Evolutionary conservation across 2,113 vertebrate species (phyloP).

Genomic region (Fukomys damarensis): DNA sequence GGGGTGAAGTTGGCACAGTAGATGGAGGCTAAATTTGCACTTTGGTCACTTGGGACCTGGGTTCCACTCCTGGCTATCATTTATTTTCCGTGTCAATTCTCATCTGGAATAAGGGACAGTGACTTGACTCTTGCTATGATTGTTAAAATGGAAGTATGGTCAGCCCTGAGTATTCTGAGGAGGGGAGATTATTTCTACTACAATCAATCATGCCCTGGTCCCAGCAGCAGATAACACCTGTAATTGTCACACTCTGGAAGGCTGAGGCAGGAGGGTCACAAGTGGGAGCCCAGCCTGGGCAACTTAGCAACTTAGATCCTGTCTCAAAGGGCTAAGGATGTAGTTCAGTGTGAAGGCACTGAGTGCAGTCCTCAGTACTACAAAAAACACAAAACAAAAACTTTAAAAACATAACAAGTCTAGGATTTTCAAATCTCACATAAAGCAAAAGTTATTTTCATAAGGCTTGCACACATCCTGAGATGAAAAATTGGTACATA

Average conservation of each 20-base stretch:
- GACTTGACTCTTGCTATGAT: neutral
- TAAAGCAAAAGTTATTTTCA: too few relatives aligned
- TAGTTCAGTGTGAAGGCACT: neutral
- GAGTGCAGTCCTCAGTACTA: neutral
- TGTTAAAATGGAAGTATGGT: neutral
- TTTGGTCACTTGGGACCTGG: neutral
- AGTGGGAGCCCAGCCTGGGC: neutral
- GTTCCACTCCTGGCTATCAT: neutral
- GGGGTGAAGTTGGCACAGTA: accelerated
- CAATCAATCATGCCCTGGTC: neutral
- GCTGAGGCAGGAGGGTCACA: neutral
- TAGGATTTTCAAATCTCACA: too few relatives aligned
- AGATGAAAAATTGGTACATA: neutral
- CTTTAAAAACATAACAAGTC: neutral
- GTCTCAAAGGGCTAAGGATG: neutral
- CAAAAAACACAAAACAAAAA: neutral
- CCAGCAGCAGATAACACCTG: neutral
- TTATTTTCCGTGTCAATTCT: neutral
- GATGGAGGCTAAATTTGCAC: neutral
- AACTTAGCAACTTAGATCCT: neutral
- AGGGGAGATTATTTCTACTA: neutral
- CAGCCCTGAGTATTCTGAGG: neutral
- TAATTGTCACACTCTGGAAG: neutral
- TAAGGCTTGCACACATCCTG: neutral
- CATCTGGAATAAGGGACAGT: neutral